These are phyloP conservation scores for Ceratosolen solmsi DNA, from an alignment of 1,140 invertebrate species.

Conservation along the genomic window DNA sequence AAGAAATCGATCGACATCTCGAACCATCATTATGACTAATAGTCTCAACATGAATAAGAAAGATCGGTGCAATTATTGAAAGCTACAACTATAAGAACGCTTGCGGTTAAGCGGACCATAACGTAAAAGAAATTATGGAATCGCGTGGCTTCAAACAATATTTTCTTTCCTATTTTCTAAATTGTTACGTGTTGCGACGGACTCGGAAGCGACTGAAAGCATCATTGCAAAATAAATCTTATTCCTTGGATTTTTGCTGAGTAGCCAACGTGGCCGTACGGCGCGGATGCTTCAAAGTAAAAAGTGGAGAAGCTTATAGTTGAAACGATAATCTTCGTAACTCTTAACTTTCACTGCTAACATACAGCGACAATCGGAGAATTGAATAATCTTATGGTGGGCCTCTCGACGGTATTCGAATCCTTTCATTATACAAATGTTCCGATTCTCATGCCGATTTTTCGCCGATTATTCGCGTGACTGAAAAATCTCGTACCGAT, in stretches of 20 bases:
- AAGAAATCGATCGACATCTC: too few relatives aligned
- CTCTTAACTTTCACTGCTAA: conserved; percentile 16
- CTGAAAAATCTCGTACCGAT: neutral
- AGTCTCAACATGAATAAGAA: too few relatives aligned
- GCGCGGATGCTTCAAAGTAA: neutral
- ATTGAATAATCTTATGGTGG: conserved; percentile 1
- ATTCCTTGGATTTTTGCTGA: conserved; percentile 10
- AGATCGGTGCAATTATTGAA: neutral
- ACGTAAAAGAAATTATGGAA: neutral
- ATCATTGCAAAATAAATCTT: conserved; percentile 17
- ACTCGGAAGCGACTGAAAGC: conserved; percentile 11
- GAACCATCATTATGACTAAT: too few relatives aligned
- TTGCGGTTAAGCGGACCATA: neutral
- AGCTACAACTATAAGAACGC: neutral
- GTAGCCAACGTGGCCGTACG: neutral
- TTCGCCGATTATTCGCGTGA: neutral
- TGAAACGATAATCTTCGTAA: conserved; percentile 6
- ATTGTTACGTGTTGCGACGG: neutral
- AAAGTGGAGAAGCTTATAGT: neutral
- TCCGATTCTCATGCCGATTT: neutral
- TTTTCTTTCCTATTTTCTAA: conserved; percentile 37
- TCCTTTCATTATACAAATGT: neutral
- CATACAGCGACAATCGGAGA: conserved; percentile 5
- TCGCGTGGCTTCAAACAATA: neutral
- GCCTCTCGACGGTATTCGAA: neutral